phyloP scores from a whole-genome alignment of 2,797 vertebrate genomes.

The Gephyroberyx darwinii region DNA sequence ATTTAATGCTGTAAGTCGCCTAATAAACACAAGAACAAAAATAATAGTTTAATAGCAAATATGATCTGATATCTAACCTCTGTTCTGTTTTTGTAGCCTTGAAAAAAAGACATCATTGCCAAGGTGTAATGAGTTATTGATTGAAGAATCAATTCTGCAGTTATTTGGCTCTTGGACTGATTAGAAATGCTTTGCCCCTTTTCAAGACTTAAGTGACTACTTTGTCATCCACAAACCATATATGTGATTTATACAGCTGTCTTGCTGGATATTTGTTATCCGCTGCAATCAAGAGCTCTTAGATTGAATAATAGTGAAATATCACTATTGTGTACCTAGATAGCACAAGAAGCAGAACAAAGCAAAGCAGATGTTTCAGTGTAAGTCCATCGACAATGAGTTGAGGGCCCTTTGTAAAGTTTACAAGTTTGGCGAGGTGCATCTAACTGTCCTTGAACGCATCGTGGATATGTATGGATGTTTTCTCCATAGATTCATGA shows the following conservation, averaged over 20 bases:
- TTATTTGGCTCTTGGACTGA: conserved; percentile 7
- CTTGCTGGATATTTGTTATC: not conserved
- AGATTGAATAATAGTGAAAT: conserved; percentile 13
- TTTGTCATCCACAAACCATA: conserved; percentile 11
- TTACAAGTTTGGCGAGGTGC: not conserved
- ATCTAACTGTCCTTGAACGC: not conserved
- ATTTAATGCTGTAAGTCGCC: not conserved
- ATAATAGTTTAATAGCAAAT: not conserved
- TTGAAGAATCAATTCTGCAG: conserved; percentile 33
- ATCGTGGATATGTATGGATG: not conserved
- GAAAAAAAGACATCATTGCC: conserved; percentile 23
- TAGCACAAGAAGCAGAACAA: not conserved
- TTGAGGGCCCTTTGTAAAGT: too few species aligned
- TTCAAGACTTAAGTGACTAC: conserved; percentile 7
- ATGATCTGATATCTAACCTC: not conserved
- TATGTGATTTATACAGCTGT: conserved; percentile 7
- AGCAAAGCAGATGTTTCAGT: too few species aligned
- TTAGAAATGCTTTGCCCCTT: conserved; percentile 17
- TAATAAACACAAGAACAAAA: not conserved
- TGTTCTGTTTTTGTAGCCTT: conserved; percentile 3
- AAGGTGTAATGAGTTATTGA: conserved; percentile 48
- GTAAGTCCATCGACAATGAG: not conserved
- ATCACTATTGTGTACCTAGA: not conserved
- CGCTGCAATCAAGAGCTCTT: not conserved
- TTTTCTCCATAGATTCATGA: not conserved